Evolutionary conservation across 2,113 vertebrate species (phyloP).

Genomic region (Nipponia nippon): DNA sequence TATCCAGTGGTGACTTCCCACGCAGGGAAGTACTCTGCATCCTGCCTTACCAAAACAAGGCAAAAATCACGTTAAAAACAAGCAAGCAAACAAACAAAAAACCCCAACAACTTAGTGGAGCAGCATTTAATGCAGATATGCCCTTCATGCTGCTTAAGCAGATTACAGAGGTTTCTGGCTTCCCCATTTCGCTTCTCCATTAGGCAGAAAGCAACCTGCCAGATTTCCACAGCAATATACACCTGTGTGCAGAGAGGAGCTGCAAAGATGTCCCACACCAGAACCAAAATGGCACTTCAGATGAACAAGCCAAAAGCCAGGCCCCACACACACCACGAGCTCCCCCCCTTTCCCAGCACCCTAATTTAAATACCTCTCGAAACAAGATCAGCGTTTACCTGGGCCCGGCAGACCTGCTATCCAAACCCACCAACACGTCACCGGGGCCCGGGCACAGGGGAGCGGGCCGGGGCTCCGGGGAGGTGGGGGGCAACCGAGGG

Average conservation of each 20-base stretch:
- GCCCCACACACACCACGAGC: fast-evolving
- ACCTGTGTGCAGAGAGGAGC: not conserved
- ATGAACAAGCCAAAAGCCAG: not conserved
- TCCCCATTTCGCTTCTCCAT: not conserved
- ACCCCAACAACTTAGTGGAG: not conserved
- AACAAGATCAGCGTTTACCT: not conserved
- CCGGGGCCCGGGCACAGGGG: not conserved
- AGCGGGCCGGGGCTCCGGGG: not conserved
- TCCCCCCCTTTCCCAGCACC: too few species aligned
- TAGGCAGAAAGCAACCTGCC: not conserved
- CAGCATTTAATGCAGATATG: not conserved
- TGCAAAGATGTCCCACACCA: fast-evolving
- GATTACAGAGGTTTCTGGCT: not conserved
- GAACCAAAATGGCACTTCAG: not conserved
- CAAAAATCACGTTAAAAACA: not conserved
- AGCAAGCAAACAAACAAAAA: not conserved
- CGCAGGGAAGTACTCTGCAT: not conserved
- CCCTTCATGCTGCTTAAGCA: not conserved
- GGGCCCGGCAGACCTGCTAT: too few species aligned
- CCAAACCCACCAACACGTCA: not conserved
- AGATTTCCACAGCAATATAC: fast-evolving
- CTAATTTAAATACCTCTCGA: not conserved
- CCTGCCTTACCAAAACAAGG: not conserved
- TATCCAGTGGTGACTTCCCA: not conserved
- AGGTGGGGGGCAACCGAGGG: too few species aligned